Percentiles rank a stretch among this genome's conserved stretches.
Conservation (phyloP, 2,888 invertebrate genomes). For the Linnaemya vulpina region DNA sequence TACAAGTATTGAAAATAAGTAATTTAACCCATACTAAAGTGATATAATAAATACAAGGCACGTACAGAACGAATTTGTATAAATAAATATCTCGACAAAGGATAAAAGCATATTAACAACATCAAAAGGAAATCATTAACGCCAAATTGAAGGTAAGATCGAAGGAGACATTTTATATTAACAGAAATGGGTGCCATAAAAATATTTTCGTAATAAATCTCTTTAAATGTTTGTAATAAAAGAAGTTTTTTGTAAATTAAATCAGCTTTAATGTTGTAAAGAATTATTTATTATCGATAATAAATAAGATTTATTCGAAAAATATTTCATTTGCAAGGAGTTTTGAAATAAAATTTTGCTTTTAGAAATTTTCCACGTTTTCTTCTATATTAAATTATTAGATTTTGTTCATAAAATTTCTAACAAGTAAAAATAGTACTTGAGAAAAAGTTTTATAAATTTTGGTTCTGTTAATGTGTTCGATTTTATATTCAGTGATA, state of each 20-base stretch:
- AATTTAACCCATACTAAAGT: slow-evolving; percentile 5
- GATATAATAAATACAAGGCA: slow-evolving; percentile 6
- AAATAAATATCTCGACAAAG: slow-evolving; percentile 29
- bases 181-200: background rate
- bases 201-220: background rate
- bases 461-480: too few species aligned
- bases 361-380: too few species aligned
- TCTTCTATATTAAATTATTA: too few species aligned
- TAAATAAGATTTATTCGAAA: background rate
- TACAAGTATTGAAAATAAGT: background rate
- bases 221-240: background rate
- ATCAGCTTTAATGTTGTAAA: background rate
- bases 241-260: background rate
- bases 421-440: too few species aligned
- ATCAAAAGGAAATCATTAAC: slow-evolving; percentile 37
- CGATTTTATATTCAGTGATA: too few species aligned
- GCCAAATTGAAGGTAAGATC: slow-evolving; percentile 46
- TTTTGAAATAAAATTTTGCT: too few species aligned
- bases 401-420: too few species aligned
- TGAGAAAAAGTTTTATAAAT: too few species aligned
- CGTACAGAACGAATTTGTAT: slow-evolving; percentile 21
- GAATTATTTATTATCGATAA: background rate
- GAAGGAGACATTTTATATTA: background rate
- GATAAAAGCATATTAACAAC: slow-evolving; percentile 48
- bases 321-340: background rate